phyloP scores from a whole-genome alignment of 2,113 vertebrate species.

The Picathartes gymnocephalus region DNA sequence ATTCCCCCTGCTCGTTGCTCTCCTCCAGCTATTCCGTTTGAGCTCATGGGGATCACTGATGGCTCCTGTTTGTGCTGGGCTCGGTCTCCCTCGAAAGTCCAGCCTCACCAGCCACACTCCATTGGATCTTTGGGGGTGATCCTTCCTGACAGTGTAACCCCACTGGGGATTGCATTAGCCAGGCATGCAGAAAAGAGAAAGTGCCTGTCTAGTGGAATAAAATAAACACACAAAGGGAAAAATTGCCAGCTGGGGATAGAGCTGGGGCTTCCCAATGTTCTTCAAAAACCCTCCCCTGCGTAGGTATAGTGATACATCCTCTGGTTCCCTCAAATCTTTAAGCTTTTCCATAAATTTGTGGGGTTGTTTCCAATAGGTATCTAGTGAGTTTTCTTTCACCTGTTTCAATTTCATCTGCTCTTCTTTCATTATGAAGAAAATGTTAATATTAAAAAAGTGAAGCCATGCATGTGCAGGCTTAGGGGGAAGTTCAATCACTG shows the following conservation, averaged over 20 bases:
- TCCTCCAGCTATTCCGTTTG: not conserved
- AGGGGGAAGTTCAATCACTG: not conserved
- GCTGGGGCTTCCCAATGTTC: not conserved
- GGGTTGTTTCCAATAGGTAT: not conserved
- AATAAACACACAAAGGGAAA: not conserved
- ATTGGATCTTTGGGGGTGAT: slow-evolving; percentile 18
- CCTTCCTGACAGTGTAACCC: slow-evolving; percentile 20
- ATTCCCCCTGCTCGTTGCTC: not conserved
- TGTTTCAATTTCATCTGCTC: not conserved
- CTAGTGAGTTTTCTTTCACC: not conserved
- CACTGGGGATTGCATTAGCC: slow-evolving; percentile 42
- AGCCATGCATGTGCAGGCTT: not conserved
- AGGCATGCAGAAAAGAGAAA: slow-evolving; percentile 41
- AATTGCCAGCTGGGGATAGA: not conserved
- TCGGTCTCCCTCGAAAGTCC: not conserved
- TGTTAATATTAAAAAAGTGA: not conserved
- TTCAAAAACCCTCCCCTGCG: fast-evolving
- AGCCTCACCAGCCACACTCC: not conserved
- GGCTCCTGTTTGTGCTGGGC: not conserved
- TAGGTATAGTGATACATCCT: not conserved
- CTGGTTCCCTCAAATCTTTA: not conserved
- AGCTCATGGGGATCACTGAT: not conserved
- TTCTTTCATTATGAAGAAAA: not conserved
- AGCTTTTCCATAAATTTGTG: not conserved
- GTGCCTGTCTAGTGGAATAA: slow-evolving; percentile 25